Evolutionary conservation across 92 coral and sea anemone species (phyloP).

Genomic region (Ricordea florida): DNA sequence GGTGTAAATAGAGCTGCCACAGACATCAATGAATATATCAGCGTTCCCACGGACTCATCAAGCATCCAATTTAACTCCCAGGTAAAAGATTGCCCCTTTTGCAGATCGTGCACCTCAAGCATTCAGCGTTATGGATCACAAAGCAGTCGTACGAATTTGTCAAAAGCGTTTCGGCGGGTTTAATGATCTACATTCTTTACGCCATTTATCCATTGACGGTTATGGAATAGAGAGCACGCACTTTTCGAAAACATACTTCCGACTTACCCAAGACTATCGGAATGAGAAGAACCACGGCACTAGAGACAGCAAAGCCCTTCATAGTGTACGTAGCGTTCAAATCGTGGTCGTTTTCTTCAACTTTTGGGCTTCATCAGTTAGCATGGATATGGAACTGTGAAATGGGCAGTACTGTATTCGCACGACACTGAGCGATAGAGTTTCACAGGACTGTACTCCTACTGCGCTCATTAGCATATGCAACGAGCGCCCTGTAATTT

Average conservation of each 20-base stretch:
- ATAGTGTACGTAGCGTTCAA: slow-evolving; percentile 34
- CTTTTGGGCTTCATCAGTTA: slow-evolving; percentile 64
- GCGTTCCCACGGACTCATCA: slow-evolving; percentile 32
- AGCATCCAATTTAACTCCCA: slow-evolving; percentile 19
- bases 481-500: slow-evolving; percentile 28
- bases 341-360: slow-evolving; percentile 29
- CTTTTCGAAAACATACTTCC: slow-evolving; percentile 42
- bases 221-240: slow-evolving; percentile 62
- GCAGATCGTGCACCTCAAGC: not conserved
- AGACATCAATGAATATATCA: slow-evolving; percentile 6
- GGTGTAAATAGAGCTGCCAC: slow-evolving; percentile 36
- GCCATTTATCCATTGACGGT: slow-evolving; percentile 59
- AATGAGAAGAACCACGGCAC: slow-evolving; percentile 53
- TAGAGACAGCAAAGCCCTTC: slow-evolving; percentile 34
- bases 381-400: slow-evolving; percentile 53
- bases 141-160: not conserved
- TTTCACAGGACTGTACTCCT: slow-evolving; percentile 61
- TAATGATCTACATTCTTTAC: not conserved
- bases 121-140: not conserved
- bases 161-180: slow-evolving; percentile 10
- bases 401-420: slow-evolving; percentile 79
- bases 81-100: not conserved
- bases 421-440: slow-evolving; percentile 79
- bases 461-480: slow-evolving; percentile 76
- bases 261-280: slow-evolving; percentile 58